Conservation (phyloP, 2,113 vertebrate genomes). For the Protobothrops mucrosquamatus region DNA sequence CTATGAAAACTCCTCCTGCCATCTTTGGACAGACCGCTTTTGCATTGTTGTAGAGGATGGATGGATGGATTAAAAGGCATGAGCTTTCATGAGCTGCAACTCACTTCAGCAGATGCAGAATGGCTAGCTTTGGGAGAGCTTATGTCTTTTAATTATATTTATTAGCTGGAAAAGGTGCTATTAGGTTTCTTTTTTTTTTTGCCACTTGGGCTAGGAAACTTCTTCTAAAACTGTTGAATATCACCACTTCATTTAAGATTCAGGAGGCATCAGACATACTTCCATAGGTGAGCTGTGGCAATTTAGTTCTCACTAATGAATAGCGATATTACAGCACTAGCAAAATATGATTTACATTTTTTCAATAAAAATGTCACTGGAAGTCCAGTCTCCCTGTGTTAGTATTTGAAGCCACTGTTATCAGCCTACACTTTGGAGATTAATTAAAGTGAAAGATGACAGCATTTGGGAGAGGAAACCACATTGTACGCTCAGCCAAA, state of each 20-base stretch:
- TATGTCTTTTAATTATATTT: neutral
- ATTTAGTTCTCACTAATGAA: conserved; percentile 44
- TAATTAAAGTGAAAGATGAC: conserved; percentile 78
- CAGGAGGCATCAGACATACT: conserved; percentile 23
- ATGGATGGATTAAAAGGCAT: neutral
- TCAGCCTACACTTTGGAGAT: conserved; percentile 60
- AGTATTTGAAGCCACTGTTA: conserved; percentile 65
- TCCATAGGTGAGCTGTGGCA: conserved; percentile 9
- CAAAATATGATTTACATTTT: conserved; percentile 62
- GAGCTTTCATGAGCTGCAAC: neutral
- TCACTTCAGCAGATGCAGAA: neutral
- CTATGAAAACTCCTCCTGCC: neutral
- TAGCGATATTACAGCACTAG: conserved; percentile 35
- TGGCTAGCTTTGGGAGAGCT: neutral
- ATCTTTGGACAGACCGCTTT: neutral
- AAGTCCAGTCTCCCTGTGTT: conserved; percentile 66
- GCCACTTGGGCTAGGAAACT: neutral
- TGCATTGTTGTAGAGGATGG: neutral
- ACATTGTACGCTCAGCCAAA: conserved; percentile 56
- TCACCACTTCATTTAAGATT: conserved; percentile 32
- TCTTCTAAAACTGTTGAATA: conserved; percentile 18
- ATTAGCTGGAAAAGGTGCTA: neutral
- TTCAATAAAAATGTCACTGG: conserved; percentile 72
- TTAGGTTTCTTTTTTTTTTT: neutral
- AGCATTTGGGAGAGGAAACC: conserved; percentile 61